Conservation (phyloP, 2,113 vertebrate genomes). For the Sebastes schlegelii region DNA sequence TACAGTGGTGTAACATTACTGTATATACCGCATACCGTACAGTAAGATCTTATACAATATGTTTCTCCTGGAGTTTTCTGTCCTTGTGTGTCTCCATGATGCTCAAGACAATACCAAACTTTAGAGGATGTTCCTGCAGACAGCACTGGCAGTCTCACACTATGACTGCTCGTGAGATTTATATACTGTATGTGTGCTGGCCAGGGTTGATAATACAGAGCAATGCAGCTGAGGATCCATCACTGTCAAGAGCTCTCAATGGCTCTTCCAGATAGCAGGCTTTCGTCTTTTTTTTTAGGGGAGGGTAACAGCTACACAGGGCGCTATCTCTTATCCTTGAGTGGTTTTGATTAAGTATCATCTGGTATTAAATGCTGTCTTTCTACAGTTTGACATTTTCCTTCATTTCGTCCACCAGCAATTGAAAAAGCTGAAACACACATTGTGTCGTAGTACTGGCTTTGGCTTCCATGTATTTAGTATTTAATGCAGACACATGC, state of each 20-base stretch:
- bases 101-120: slow-evolving; percentile 28
- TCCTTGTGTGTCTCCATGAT: slow-evolving; percentile 32
- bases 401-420: slow-evolving; percentile 9
- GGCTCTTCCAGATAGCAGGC: slow-evolving; percentile 67
- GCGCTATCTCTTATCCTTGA: slow-evolving; percentile 63
- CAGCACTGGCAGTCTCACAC: slow-evolving; percentile 58
- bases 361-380: slow-evolving; percentile 59
- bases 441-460: no score
- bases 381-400: slow-evolving; percentile 33
- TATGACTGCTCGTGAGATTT: slow-evolving; percentile 78
- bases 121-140: slow-evolving; percentile 50
- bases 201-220: slow-evolving; percentile 81
- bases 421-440: slow-evolving; percentile 5
- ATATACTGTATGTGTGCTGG: slow-evolving; percentile 75
- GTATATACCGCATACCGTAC: background rate
- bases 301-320: slow-evolving; percentile 61
- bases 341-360: slow-evolving; percentile 82
- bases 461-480: slow-evolving; percentile 17
- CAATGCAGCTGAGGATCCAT: slow-evolving; percentile 80
- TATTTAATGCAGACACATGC: background rate
- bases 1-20: background rate
- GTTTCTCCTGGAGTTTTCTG: background rate
- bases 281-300: slow-evolving; percentile 24
- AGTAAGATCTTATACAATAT: background rate
- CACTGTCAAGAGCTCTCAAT: slow-evolving; percentile 78